Conservation (phyloP, 2,113 vertebrate genomes). For the Chamaetylas fuelleborni region DNA sequence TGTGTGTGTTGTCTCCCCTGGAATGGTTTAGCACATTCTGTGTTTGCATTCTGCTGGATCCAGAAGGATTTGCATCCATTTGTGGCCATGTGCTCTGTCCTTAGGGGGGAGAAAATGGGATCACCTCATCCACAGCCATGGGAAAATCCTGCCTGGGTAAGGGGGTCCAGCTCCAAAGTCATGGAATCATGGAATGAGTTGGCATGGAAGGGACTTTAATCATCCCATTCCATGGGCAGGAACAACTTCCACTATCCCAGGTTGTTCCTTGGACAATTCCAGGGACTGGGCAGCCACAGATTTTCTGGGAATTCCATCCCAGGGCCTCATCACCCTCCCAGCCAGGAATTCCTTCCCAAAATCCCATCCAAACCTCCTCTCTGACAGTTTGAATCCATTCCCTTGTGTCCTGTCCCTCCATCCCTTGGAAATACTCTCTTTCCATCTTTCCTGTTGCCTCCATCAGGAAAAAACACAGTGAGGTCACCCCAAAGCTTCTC, state of each 20-base stretch:
- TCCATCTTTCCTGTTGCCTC: background rate
- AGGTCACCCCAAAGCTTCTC: background rate
- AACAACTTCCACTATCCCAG: background rate
- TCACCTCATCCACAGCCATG: rapidly evolving
- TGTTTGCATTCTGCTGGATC: background rate
- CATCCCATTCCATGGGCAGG: background rate
- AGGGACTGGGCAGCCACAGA: background rate
- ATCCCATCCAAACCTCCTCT: background rate
- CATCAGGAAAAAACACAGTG: rapidly evolving
- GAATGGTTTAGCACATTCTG: rapidly evolving
- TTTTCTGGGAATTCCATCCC: background rate
- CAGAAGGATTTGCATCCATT: background rate
- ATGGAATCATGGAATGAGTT: background rate
- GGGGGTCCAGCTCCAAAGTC: background rate
- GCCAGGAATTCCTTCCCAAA: background rate
- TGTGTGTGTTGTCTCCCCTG: background rate
- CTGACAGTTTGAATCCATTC: background rate
- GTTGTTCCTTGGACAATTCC: background rate
- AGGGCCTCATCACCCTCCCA: rapidly evolving
- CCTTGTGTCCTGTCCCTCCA: background rate
- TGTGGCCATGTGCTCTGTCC: background rate
- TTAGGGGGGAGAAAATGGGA: background rate
- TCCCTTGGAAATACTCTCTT: background rate
- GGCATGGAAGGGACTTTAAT: background rate
- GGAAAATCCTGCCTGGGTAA: background rate